Evolutionary conservation across 2,797 vertebrate species (phyloP).

Genomic region (Anguilla obscura): DNA sequence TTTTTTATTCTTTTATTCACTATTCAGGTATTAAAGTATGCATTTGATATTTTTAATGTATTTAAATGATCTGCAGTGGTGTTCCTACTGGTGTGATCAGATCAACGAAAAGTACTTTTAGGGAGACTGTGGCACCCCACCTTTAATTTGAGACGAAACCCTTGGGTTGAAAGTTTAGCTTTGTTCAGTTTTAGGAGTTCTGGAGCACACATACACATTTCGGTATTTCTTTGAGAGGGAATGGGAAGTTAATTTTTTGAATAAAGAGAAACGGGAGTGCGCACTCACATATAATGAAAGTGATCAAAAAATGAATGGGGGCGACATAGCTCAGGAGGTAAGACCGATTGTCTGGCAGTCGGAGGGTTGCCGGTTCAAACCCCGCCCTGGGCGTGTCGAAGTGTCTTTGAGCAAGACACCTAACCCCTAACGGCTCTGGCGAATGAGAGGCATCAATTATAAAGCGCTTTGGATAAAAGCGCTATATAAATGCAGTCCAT

Average conservation of each 20-base stretch:
- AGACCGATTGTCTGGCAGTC: too few relatives aligned
- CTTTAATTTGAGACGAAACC: neutral
- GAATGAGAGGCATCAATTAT: too few relatives aligned
- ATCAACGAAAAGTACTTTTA: neutral
- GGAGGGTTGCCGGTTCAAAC: too few relatives aligned
- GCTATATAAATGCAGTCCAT: too few relatives aligned
- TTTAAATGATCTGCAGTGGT: neutral
- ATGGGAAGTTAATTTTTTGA: neutral
- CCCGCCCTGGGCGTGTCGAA: too few relatives aligned
- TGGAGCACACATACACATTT: neutral
- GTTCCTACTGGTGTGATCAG: neutral
- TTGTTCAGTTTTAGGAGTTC: neutral
- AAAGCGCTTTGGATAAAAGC: too few relatives aligned
- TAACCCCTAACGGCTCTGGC: too few relatives aligned
- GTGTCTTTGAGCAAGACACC: too few relatives aligned
- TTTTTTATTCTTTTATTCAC: neutral
- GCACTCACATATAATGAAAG: too few relatives aligned
- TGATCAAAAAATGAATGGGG: too few relatives aligned
- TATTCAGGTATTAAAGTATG: neutral
- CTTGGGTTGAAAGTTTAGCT: neutral
- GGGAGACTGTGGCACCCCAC: neutral
- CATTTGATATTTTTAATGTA: neutral
- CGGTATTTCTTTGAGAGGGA: neutral
- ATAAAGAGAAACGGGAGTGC: neutral
- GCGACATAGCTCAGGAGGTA: too few relatives aligned